Evolutionary conservation across 2,888 invertebrate species (phyloP), one percentile per base, ranked within the genome.

Genomic region (Xestia xanthographa): DNA sequence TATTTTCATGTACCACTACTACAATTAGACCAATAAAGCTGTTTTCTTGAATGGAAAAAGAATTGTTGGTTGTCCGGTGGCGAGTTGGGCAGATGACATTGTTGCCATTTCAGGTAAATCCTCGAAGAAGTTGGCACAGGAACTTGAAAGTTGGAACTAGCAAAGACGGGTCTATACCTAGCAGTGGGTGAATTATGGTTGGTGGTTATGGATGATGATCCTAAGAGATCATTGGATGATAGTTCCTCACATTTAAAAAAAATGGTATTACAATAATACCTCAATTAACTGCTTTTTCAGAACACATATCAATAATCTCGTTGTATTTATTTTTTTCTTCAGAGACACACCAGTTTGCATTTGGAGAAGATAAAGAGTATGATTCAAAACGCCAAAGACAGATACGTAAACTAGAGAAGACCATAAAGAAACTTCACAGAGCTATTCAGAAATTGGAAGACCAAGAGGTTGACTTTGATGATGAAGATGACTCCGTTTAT

Each of bases 401-500:
- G 87, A 97, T 97, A 77, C 92, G 93, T n/a, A 97, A 97, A 86
- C 87, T 97, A 9, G 97, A 97, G 88, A 97, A 97, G 79, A 97
- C 97, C 0, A 95, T 98, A 70, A 96, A 97, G 91, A 97, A 97
- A 84, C 95, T 98, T 34, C 97, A 97, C 71, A 96, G 97, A 87
- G 97, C 97, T 80, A 98, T 98, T 70, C 97, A 97, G 85, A 95
- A 97, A 82, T 92, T 98, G 9, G 98, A 98, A 89, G 97, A 97
- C 69, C 95, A 97, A 68, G 98, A 98, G 88, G 97, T 98, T 3
- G 97, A 98, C 83, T 97, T 98, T 91, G 97, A 98, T 88, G 98
- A 98, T 85, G 98, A 98, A 45, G 97, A 97, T 66, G 97, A 98
- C 91, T 98, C 98, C 5, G 95, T 97, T 48, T 98, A 98, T 93